Evolutionary conservation across 2,888 invertebrate genomes (phyloP).

Genomic region (Nemurella pictetii): DNA sequence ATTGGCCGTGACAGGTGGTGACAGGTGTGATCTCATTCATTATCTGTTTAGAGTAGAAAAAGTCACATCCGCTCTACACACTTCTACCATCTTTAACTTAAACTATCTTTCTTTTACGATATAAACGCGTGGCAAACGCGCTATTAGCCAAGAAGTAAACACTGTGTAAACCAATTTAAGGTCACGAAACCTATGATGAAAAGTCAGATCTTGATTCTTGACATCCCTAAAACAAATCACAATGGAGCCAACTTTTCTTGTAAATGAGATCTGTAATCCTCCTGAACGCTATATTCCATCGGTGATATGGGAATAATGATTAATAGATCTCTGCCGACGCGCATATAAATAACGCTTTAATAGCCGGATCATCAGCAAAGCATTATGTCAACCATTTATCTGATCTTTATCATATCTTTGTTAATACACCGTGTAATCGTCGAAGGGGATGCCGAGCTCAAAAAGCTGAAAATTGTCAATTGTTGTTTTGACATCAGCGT

Average conservation of each 20-base stretch:
- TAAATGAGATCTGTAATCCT: neutral
- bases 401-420: conserved; percentile 15
- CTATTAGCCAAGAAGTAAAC: neutral
- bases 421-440: conserved; percentile 31
- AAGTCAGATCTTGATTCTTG: neutral
- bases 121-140: neutral
- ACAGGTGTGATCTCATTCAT: conserved; percentile 1
- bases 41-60: neutral
- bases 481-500: conserved; percentile 21
- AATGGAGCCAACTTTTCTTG: neutral
- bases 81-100: neutral
- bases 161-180: neutral
- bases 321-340: conserved; percentile 6
- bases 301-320: neutral
- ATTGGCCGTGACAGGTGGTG: neutral
- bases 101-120: neutral
- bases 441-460: conserved; percentile 9
- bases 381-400: conserved; percentile 20
- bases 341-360: neutral
- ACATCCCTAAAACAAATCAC: neutral
- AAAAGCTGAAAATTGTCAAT: conserved; percentile 32
- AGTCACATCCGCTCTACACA: conserved; percentile 7
- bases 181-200: neutral
- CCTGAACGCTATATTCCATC: neutral
- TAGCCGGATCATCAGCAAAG: neutral